Percentiles rank a stretch among this genome's conserved stretches.
These are phyloP conservation scores for Enteromius thamalakanensis DNA, from an alignment of 2,797 vertebrate genomes.

Conservation along the genomic window DNA sequence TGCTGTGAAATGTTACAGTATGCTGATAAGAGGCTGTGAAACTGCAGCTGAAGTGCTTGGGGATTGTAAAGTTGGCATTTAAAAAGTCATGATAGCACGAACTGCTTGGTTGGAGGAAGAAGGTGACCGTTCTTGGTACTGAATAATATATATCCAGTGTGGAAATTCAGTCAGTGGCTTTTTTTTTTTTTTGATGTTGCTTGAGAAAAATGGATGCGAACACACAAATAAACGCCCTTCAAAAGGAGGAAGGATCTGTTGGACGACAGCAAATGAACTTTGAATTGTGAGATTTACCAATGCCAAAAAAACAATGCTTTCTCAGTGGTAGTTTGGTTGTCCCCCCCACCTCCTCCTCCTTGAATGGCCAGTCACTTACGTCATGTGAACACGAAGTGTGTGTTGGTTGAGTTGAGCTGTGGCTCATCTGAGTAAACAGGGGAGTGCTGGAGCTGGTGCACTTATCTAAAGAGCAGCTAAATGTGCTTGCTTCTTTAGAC, in stretches of 20 bases:
- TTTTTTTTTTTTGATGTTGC: conserved; percentile 41
- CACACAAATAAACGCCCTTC: conserved; percentile 47
- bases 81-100: conserved; percentile 28
- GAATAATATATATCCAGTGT: background rate
- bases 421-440: conserved; percentile 52
- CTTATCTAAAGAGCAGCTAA: conserved; percentile 54
- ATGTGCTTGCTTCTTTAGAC: conserved; percentile 56
- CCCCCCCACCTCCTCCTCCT: conserved; percentile 52
- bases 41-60: conserved; percentile 39
- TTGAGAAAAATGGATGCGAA: conserved; percentile 64
- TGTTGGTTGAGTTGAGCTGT: conserved; percentile 51
- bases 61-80: conserved; percentile 36
- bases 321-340: conserved; percentile 5
- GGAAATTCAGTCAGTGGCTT: conserved; percentile 30
- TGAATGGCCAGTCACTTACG: conserved; percentile 65
- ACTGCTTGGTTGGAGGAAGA: background rate
- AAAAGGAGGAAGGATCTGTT: conserved; percentile 68
- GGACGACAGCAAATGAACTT: conserved; percentile 17
- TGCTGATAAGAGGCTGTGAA: conserved; percentile 43
- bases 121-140: conserved; percentile 22
- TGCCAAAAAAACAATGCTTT: conserved; percentile 63
- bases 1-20: conserved; percentile 34
- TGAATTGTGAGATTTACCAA: conserved; percentile 57
- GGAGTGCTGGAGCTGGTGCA: conserved; percentile 54
- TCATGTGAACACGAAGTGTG: conserved; percentile 66